Conservation (phyloP, 2,888 invertebrate genomes). For the Machimus rusticus region DNA sequence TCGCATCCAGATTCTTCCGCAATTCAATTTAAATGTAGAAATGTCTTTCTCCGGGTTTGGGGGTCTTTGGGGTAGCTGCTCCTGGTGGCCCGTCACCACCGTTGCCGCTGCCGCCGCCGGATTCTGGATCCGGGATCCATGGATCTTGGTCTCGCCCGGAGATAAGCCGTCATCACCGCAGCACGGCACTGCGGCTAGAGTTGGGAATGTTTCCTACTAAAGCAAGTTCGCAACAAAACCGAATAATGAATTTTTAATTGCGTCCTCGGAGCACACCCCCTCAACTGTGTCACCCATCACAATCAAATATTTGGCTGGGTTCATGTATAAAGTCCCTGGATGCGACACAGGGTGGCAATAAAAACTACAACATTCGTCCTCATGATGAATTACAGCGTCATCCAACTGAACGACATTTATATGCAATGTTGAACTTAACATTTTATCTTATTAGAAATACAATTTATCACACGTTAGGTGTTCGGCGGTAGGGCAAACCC, state of each 20-base stretch:
- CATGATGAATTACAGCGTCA: not conserved
- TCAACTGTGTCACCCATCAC: not conserved
- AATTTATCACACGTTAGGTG: constrained; percentile 13
- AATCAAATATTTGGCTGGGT: not conserved
- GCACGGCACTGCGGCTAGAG: not conserved
- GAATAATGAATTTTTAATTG: not conserved
- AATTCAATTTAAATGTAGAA: not conserved
- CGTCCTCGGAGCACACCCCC: not conserved
- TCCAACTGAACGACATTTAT: constrained; percentile 1
- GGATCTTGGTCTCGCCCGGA: not conserved
- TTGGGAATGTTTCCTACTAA: not conserved
- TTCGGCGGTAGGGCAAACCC: not conserved
- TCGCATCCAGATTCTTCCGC: not conserved
- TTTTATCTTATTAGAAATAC: constrained; percentile 33
- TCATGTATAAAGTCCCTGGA: not conserved
- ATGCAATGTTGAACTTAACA: constrained; percentile 20
- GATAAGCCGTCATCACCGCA: not conserved
- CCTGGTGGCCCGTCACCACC: not conserved
- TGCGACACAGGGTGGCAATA: not conserved
- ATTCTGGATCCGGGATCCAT: not conserved
- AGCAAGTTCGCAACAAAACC: not conserved
- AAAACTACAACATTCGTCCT: not conserved
- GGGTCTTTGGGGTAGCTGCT: not conserved
- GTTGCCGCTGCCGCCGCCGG: not conserved
- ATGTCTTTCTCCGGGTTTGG: not conserved